Evolutionary conservation across 2,113 vertebrate species (phyloP).

Genomic region (Mastomys coucha): DNA sequence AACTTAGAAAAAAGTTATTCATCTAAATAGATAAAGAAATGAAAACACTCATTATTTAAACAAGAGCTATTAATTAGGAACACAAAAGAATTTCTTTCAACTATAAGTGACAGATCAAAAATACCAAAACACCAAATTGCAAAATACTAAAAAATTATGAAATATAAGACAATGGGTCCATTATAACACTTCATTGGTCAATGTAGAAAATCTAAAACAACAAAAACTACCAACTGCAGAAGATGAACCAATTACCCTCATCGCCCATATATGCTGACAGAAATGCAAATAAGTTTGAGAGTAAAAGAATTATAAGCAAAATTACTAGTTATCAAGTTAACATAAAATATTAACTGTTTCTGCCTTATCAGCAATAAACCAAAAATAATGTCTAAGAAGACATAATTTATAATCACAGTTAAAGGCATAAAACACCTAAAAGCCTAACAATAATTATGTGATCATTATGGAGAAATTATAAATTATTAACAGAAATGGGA

Average conservation of each 20-base stretch:
- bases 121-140: not conserved
- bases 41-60: constrained; percentile 41
- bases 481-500: constrained; percentile 27
- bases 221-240: not conserved
- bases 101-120: constrained; percentile 32
- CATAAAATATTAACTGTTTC: constrained; percentile 39
- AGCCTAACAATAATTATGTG: constrained; percentile 9
- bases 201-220: constrained; percentile 16
- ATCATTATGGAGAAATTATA: constrained; percentile 3
- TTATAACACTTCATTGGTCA: not conserved
- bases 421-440: constrained; percentile 7
- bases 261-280: not conserved
- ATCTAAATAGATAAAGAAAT: not conserved
- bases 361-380: constrained; percentile 43
- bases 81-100: constrained; percentile 33
- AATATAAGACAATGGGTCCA: not conserved
- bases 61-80: constrained; percentile 1
- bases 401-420: not conserved
- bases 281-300: constrained; percentile 29
- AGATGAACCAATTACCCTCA: constrained; percentile 34
- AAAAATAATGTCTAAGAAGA: constrained; percentile 45
- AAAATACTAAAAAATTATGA: constrained; percentile 10
- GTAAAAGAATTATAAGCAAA: constrained; percentile 48
- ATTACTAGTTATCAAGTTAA: constrained; percentile 48
- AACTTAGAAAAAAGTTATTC: not conserved